Percentiles rank a stretch among this genome's conserved stretches.
phyloP scores from a whole-genome alignment of 1,140 invertebrate species.

The Lineus longissimus region DNA sequence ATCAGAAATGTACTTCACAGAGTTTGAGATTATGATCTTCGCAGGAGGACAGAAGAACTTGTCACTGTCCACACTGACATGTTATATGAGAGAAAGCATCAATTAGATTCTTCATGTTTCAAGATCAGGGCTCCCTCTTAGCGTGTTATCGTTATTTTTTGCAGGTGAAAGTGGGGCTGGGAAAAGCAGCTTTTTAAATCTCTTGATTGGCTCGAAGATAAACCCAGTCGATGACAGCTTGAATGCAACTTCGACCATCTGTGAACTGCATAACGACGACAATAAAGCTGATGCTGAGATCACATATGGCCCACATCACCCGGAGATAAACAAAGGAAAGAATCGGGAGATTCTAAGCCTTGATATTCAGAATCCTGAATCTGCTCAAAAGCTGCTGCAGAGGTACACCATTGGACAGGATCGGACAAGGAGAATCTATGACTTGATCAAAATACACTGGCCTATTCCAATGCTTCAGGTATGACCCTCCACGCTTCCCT shows the following conservation, averaged over 20 bases:
- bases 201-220: constrained; percentile 28
- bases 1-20: too few relatives aligned
- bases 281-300: not conserved
- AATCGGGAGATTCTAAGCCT: not conserved
- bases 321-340: not conserved
- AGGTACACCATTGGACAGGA: not conserved
- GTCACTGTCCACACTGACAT: too few relatives aligned
- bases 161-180: constrained; percentile 12
- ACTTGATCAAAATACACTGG: constrained; percentile 6
- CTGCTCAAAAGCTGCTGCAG: not conserved
- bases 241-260: constrained; percentile 32
- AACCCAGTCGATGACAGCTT: constrained; percentile 28
- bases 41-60: too few relatives aligned
- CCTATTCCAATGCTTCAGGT: constrained; percentile 7
- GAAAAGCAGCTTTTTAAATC: constrained; percentile 29
- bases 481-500: too few relatives aligned
- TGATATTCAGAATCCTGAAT: not conserved
- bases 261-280: constrained; percentile 30
- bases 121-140: too few relatives aligned
- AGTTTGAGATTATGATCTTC: too few relatives aligned
- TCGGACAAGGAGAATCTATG: not conserved
- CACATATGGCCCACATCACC: not conserved
- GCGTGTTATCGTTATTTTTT: too few relatives aligned
- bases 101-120: too few relatives aligned
- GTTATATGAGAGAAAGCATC: too few relatives aligned